Evolutionary conservation across 2,888 invertebrate species (phyloP), one percentile per base, ranked within the genome.

Genomic region (Andrena minutula): DNA sequence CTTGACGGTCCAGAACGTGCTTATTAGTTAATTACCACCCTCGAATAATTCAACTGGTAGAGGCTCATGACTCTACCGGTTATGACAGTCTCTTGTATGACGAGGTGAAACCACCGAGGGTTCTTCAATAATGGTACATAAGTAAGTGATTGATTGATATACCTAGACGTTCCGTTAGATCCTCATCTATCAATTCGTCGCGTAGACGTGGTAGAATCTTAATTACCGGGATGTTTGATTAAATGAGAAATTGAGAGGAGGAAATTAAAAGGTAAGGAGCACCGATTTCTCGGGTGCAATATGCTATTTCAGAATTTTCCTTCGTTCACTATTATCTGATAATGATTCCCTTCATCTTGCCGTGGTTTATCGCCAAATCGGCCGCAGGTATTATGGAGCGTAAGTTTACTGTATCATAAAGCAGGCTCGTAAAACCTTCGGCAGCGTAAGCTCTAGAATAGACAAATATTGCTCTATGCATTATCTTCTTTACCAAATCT

Each of bases 11-110:
- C 53, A 65, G 75, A 68, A 82, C 69, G 78, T 79, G 79, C 75
- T 87, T 87, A 87, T 87, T 87, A 86, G 81, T 83, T 88, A 88
- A 87, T 87, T 88, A 85, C 72, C 79, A 78, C 68, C 86, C 79
- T 79, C 84, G 82, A 81, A 79, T 79, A 84, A 85, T 85, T 78
- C 71, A 71, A 56, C 75, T 66, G 66, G 87, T 84, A 79, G 68
- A 61, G 49, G 49, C 65, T 63, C 78, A 47, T 66, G 76, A 28
- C 68, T 74, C 49, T 35, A 60, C 41, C 26, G 72, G 73, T 60
- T 70, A 61, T 23, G 49, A 71, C 61, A 70, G 63, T 53, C 53
- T 61, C 76, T 74, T 41, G 63, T 32, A 58, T 49, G 64, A 65
- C 72, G 51, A 66, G 64, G 61, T 28, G 23, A 79, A 68, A 79